These are phyloP conservation scores for Xiphias gladius DNA, from an alignment of 2,113 vertebrate species.

Conservation along the genomic window DNA sequence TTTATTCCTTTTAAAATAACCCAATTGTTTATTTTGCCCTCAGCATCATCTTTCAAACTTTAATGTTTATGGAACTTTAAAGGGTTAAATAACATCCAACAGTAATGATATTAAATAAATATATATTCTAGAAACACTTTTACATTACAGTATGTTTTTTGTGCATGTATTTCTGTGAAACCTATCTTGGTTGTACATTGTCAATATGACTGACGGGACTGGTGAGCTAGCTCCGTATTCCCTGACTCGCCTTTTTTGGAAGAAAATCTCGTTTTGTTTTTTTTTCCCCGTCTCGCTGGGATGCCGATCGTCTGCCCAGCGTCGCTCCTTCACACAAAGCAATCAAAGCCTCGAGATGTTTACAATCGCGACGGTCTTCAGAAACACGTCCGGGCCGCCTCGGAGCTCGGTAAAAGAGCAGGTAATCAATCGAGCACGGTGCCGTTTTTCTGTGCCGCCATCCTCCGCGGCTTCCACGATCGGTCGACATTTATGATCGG, in stretches of 20 bases:
- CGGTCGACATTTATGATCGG: background rate
- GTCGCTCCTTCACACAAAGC: constrained; percentile 14
- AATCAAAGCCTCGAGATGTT: constrained; percentile 52
- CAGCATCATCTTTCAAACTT: constrained; percentile 20
- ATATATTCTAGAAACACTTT: constrained; percentile 48
- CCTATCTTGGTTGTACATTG: constrained; percentile 50
- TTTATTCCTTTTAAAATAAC: constrained; percentile 80
- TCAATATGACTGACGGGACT: constrained; percentile 18
- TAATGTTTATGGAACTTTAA: constrained; percentile 58
- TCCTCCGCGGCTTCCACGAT: background rate
- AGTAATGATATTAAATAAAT: constrained; percentile 28
- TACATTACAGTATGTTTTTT: constrained; percentile 35
- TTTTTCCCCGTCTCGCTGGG: background rate
- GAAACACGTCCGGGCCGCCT: constrained; percentile 30
- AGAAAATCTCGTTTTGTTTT: background rate
- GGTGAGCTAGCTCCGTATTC: constrained; percentile 10
- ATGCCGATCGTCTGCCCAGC: constrained; percentile 34
- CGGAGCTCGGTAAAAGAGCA: constrained; percentile 31
- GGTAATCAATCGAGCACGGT: background rate
- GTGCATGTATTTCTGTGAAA: constrained; percentile 58
- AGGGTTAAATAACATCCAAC: constrained; percentile 47
- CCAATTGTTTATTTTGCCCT: constrained; percentile 53
- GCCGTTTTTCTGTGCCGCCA: background rate
- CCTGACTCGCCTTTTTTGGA: background rate
- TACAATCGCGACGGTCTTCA: constrained; percentile 28